phyloP scores from a whole-genome alignment of 2,797 vertebrate species.

The Melanotaenia nigrans region DNA sequence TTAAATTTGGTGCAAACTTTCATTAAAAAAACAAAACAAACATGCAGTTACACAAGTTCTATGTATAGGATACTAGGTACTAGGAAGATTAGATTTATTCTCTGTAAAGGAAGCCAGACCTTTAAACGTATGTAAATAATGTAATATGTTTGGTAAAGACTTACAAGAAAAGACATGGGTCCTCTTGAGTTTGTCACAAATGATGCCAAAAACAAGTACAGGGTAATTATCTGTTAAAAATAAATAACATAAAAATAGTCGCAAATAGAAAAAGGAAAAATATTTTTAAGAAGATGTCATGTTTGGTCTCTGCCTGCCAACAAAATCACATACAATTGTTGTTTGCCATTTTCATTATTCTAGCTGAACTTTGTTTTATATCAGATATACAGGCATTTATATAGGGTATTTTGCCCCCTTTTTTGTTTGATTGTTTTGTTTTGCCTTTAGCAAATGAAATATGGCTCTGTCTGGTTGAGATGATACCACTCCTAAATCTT shows the following conservation, averaged over 20 bases:
- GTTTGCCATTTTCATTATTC: not conserved
- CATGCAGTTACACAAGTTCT: not conserved
- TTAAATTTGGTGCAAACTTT: not conserved
- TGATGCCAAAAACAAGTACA: constrained; percentile 59
- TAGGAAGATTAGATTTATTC: not conserved
- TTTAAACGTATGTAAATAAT: not conserved
- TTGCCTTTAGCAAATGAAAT: not conserved
- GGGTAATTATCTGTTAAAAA: constrained; percentile 44
- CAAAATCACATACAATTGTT: not conserved
- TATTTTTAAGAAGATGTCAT: not conserved
- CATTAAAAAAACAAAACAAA: not conserved
- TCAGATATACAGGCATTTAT: too few relatives aligned
- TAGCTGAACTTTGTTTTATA: not conserved
- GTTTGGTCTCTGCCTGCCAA: not conserved
- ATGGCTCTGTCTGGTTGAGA: not conserved
- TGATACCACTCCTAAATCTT: not conserved
- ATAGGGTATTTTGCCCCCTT: not conserved
- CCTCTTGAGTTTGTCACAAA: constrained; percentile 68
- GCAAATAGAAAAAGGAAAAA: constrained; percentile 25
- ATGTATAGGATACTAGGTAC: not conserved
- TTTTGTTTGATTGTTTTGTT: not conserved
- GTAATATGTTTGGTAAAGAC: constrained; percentile 42
- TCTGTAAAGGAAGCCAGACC: not conserved
- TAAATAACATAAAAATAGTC: too few relatives aligned
- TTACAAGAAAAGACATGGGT: constrained; percentile 89